Conservation (phyloP, 2,113 vertebrate genomes). For the Ovis canadensis region DNA sequence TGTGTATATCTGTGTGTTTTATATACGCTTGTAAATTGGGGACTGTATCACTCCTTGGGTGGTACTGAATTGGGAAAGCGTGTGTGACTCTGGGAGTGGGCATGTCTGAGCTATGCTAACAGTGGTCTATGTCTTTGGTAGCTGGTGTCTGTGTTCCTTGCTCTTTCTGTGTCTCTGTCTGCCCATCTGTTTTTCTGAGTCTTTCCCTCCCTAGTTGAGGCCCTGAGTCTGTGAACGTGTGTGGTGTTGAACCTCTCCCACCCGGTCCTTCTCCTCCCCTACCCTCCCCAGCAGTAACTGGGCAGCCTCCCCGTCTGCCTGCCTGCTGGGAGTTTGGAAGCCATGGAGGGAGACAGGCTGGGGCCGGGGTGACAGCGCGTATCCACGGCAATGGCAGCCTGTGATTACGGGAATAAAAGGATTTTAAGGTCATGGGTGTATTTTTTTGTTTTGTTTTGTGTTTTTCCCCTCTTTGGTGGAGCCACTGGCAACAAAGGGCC, state of each 20-base stretch:
- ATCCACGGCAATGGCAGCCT: conserved; percentile 68
- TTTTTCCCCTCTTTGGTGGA: conserved; percentile 5
- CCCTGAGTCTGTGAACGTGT: not conserved
- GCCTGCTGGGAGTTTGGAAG: conserved; percentile 69
- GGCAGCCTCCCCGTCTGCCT: conserved; percentile 59
- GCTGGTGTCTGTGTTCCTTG: conserved; percentile 12
- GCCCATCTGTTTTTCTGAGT: conserved; percentile 22
- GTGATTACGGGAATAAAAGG: conserved; percentile 79
- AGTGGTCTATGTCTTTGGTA: not conserved
- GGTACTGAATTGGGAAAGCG: not conserved
- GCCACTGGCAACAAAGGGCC: conserved; percentile 37
- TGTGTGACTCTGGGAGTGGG: not conserved
- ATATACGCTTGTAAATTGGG: not conserved
- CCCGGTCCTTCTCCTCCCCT: not conserved
- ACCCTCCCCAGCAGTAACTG: conserved; percentile 48
- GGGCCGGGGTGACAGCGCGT: conserved; percentile 69
- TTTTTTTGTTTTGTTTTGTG: conserved; percentile 21
- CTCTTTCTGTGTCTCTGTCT: not conserved
- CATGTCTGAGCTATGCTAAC: not conserved
- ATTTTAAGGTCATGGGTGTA: conserved; percentile 76
- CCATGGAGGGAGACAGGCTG: conserved; percentile 57
- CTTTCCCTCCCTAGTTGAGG: not conserved
- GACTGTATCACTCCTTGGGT: not conserved
- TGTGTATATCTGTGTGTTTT: conserved; percentile 21
- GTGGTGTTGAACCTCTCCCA: not conserved